Evolutionary conservation across 2,797 vertebrate genomes (phyloP).

Genomic region (Macroramphosus scolopax): DNA sequence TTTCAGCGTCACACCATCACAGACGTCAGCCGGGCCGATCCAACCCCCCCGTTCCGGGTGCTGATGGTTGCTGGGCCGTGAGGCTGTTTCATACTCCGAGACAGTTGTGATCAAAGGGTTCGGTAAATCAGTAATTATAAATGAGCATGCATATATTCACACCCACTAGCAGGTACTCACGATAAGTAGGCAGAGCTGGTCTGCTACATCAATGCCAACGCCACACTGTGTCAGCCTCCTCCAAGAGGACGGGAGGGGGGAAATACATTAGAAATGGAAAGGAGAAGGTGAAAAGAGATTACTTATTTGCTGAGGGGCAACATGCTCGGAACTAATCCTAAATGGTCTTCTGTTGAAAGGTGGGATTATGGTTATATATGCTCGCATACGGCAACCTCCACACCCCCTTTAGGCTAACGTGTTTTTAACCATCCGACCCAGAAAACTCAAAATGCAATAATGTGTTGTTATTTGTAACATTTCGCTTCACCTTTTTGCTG

Average conservation of each 20-base stretch:
- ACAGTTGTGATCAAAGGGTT: constrained; percentile 48
- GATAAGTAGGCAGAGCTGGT: constrained; percentile 38
- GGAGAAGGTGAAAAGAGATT: constrained; percentile 39
- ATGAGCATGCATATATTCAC: constrained; percentile 45
- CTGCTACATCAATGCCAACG: constrained; percentile 49
- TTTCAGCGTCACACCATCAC: constrained; percentile 29
- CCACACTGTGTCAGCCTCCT: constrained; percentile 33
- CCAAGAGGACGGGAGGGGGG: constrained; percentile 7
- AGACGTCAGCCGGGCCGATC: constrained; percentile 35
- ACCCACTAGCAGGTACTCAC: constrained; percentile 47
- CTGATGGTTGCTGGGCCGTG: constrained; percentile 20
- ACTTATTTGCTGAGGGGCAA: constrained; percentile 35
- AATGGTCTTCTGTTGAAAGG: constrained; percentile 31
- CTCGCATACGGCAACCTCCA: constrained; percentile 11
- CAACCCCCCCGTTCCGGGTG: constrained; percentile 19
- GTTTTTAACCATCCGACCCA: no score
- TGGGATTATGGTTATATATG: constrained; percentile 25
- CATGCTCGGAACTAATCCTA: constrained; percentile 44
- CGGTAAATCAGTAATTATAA: constrained; percentile 49
- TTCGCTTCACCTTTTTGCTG: no score
- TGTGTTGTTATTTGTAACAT: no score
- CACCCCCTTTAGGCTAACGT: no score
- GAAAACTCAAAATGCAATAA: no score
- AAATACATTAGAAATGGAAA: constrained; percentile 15
- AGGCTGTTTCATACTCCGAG: constrained; percentile 58